phyloP scores from a whole-genome alignment of 2,797 vertebrate species.

The Thalassophryne amazonica region DNA sequence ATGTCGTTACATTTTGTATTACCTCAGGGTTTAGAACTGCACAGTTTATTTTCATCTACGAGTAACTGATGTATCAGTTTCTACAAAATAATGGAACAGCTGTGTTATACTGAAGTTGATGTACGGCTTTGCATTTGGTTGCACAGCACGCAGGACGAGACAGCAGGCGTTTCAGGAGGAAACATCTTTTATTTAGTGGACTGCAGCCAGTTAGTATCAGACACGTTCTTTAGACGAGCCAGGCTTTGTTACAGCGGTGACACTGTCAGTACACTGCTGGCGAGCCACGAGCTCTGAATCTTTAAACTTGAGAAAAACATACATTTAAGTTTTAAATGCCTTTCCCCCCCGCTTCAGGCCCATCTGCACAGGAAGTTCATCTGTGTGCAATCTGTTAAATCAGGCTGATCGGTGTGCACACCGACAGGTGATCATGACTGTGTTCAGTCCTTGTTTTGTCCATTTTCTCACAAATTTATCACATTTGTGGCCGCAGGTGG shows the following conservation, averaged over 20 bases:
- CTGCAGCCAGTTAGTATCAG: constrained; percentile 32
- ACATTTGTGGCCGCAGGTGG: no score
- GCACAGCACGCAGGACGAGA: constrained; percentile 10
- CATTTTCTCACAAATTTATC: no score
- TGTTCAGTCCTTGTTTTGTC: no score
- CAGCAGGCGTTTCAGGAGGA: constrained; percentile 5
- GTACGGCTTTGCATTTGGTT: constrained; percentile 16
- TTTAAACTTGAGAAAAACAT: constrained; percentile 35
- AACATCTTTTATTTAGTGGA: constrained; percentile 47
- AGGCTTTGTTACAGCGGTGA: constrained; percentile 23
- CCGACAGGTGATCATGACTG: no score
- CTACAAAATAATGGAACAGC: no score
- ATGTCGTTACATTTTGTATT: no score
- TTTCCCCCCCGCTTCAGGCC: constrained; percentile 1
- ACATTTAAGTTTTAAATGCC: constrained; percentile 32
- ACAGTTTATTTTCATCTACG: no score
- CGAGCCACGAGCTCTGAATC: constrained; percentile 47
- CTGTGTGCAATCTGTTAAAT: no score
- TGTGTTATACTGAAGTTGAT: no score
- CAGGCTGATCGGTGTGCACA: no score
- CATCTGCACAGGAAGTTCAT: not conserved
- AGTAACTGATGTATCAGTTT: no score
- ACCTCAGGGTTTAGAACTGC: no score
- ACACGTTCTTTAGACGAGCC: constrained; percentile 43
- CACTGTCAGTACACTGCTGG: constrained; percentile 13